Base-by-base conservation (phyloP, 2,113 vertebrate species). In the Castor canadensis region DNA sequence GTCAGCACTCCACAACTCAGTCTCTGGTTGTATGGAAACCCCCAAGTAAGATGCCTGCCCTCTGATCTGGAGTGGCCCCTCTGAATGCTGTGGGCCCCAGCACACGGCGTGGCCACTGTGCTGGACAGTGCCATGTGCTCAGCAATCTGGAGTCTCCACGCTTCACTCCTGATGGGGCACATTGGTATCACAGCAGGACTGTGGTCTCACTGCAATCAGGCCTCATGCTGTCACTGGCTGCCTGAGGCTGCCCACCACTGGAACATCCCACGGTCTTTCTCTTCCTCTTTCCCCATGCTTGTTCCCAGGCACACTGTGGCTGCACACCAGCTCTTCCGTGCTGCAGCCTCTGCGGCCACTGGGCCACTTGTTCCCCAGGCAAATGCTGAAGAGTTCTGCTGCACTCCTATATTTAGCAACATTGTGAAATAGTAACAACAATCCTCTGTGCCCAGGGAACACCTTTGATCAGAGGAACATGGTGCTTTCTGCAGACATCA, bases 401-500 rank as follows among this genome's bases (percentile, higher is more conserved):
- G 2, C 20, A 13, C 43, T 45, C 35, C 94, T 96, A n/a, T 94
- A 82, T 88, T 88, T 95, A 97, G 81, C 54, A 9, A 6, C 43
- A 22, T 81, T 62, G 90, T 67, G 38, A 72, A 67, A 93, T 26
- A 35, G 40, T 22, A 56, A 81, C 80, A 81, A 54, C 35, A 64
- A 72, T 24, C 47, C 43, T 91, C 67, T 87, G 80, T 49, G 60
- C 95, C 81, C 28, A 17, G 40, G 26, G 13, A 62, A 40, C 43
- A 66, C 60, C 60, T 84, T 76, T 49, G 64, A 91, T 64, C 58
- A 83, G 83, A 95, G 43, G 58, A 88, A 64, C 9, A n/a, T 28
- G 19, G 40, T 13, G 17, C 9, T 1, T 40, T 62, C 40, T 45
- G 28, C 47, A 67, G 52, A 79, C 38, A 45, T 32, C 19, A 13